Conservation (phyloP, 2,888 invertebrate genomes). For the Eupeodes luniger region DNA sequence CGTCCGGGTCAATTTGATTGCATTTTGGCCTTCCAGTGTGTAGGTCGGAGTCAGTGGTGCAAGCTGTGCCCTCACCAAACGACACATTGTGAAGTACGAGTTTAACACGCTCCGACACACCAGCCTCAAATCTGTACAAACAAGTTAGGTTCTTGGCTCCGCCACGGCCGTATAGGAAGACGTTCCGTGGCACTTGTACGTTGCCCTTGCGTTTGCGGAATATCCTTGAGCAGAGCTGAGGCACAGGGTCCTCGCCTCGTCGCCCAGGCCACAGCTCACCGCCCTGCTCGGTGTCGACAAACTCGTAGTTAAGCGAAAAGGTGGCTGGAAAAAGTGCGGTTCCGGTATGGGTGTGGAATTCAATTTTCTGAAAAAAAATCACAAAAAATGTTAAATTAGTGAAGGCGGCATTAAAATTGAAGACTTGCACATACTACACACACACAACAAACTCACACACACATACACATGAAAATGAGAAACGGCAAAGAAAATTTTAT, state of each 20-base stretch:
- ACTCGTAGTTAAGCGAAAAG: constrained; percentile 91
- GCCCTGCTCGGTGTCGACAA: constrained; percentile 91
- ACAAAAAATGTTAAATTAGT: constrained; percentile 58
- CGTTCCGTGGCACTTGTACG: constrained; percentile 89
- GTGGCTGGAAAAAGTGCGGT: constrained; percentile 92
- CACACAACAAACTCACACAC: not conserved
- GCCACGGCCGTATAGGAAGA: constrained; percentile 93
- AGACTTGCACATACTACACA: constrained; percentile 36
- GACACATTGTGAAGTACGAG: constrained; percentile 89
- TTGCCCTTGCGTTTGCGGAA: constrained; percentile 88
- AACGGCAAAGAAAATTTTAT: constrained; percentile 64
- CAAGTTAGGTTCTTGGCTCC: constrained; percentile 91
- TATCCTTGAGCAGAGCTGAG: constrained; percentile 86
- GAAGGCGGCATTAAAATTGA: constrained; percentile 58
- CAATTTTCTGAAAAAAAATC: constrained; percentile 83
- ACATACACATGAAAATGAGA: constrained; percentile 43
- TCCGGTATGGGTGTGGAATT: constrained; percentile 88
- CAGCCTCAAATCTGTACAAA: constrained; percentile 90
- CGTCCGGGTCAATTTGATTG: constrained; percentile 83
- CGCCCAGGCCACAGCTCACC: constrained; percentile 87
- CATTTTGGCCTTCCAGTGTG: constrained; percentile 89
- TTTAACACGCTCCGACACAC: constrained; percentile 87
- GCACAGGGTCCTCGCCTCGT: constrained; percentile 84
- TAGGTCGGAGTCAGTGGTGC: constrained; percentile 89
- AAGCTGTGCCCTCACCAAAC: constrained; percentile 88